Evolutionary conservation across 2,113 vertebrate genomes (phyloP).

Genomic region (Eclectus roratus): DNA sequence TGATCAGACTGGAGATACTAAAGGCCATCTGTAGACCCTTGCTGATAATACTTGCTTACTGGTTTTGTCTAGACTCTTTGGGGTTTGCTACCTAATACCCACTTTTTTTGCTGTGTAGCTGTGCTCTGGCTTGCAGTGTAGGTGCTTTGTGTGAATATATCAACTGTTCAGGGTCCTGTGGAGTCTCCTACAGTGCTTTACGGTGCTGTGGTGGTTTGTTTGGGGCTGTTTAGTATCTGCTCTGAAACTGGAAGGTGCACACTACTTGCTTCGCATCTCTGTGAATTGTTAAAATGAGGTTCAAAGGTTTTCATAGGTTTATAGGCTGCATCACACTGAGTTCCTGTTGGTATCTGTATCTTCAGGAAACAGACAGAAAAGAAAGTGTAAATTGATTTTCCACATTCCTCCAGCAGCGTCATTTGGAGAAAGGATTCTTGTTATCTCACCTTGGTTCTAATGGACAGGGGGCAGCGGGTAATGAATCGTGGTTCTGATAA

Average conservation of each 20-base stretch:
- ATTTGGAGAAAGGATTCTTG: background rate
- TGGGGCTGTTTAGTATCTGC: background rate
- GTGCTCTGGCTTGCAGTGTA: background rate
- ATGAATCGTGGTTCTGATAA: background rate
- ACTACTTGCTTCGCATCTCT: background rate
- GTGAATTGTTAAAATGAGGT: background rate
- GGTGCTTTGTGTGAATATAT: background rate
- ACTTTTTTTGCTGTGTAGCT: accelerated
- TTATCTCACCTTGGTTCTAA: background rate
- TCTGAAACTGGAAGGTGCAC: background rate
- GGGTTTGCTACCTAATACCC: background rate
- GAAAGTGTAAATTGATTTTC: background rate
- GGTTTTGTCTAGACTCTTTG: accelerated
- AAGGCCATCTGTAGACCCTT: background rate
- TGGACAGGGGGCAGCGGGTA: background rate
- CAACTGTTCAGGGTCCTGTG: accelerated
- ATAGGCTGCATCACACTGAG: background rate
- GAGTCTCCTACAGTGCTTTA: background rate
- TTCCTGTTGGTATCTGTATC: background rate
- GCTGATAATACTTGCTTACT: background rate
- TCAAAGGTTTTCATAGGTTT: background rate
- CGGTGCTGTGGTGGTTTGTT: background rate
- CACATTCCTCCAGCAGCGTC: background rate
- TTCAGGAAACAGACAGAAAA: background rate
- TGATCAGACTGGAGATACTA: background rate